Percentiles rank a stretch among this genome's conserved stretches.
Conservation (phyloP, 2,797 vertebrate genomes). For the Hippocampus kuda region DNA sequence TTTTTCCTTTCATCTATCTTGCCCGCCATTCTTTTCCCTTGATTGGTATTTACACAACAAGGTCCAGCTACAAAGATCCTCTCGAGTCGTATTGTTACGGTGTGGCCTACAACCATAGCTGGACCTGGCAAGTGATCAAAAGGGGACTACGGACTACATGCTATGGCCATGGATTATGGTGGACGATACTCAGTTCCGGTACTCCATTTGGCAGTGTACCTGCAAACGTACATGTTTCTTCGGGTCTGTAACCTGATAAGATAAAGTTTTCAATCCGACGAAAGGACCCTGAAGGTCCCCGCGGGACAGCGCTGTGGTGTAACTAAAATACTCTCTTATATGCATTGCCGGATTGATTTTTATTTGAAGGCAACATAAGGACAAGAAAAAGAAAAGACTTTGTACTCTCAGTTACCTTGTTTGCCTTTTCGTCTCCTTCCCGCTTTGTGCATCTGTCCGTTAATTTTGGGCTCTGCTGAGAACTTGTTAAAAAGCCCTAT, state of each 20-base stretch:
- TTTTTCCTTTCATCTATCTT: constrained; percentile 23
- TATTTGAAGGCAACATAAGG: not conserved
- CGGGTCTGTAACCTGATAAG: not conserved
- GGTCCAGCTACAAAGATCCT: not conserved
- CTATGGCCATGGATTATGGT: not conserved
- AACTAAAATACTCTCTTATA: not conserved
- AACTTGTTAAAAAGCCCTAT: constrained; percentile 66
- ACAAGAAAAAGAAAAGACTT: not conserved
- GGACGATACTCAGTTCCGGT: not conserved
- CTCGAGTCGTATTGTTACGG: not conserved
- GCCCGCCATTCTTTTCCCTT: constrained; percentile 29
- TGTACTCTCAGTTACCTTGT: constrained; percentile 25
- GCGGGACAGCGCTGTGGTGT: not conserved
- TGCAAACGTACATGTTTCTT: not conserved
- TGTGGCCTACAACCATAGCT: not conserved
- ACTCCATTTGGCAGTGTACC: not conserved
- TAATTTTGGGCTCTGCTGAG: constrained; percentile 61
- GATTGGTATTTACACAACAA: constrained; percentile 79
- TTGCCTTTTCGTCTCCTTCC: constrained; percentile 35
- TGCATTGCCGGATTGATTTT: not conserved
- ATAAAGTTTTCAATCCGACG: not conserved
- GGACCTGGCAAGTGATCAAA: not conserved
- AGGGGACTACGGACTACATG: not conserved
- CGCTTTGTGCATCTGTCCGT: constrained; percentile 69
- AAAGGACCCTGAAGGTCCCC: not conserved